phyloP scores from a whole-genome alignment of 2,888 invertebrate species.

The Tetragnatha montana region DNA sequence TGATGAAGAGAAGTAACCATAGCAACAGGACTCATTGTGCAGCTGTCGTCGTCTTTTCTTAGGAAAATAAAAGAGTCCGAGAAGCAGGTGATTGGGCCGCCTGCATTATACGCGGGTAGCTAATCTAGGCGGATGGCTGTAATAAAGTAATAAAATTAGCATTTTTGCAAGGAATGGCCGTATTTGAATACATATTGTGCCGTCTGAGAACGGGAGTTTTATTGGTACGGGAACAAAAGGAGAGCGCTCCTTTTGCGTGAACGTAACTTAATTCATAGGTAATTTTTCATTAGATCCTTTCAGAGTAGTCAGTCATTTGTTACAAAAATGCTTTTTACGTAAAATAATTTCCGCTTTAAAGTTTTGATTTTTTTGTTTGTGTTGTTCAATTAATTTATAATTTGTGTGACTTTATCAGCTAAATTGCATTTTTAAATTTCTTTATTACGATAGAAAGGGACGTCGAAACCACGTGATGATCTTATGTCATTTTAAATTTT shows the following conservation, averaged over 20 bases:
- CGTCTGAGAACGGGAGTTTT: background rate
- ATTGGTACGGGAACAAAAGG: too few relatives aligned
- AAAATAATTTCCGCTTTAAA: too few relatives aligned
- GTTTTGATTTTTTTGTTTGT: too few relatives aligned
- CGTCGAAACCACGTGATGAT: too few relatives aligned
- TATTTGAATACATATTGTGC: background rate
- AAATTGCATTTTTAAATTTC: too few relatives aligned
- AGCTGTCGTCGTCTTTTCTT: constrained; percentile 33
- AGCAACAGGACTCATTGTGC: constrained; percentile 37
- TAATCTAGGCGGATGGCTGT: background rate
- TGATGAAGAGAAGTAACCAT: constrained; percentile 51
- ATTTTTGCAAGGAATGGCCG: background rate
- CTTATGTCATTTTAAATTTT: too few relatives aligned
- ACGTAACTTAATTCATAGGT: background rate
- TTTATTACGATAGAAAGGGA: too few relatives aligned
- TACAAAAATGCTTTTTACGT: too few relatives aligned
- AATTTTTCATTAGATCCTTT: too few relatives aligned
- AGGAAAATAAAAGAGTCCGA: constrained; percentile 14
- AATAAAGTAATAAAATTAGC: constrained; percentile 5
- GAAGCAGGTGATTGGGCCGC: constrained; percentile 26
- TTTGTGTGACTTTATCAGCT: too few relatives aligned
- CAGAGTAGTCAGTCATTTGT: too few relatives aligned
- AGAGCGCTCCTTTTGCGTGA: background rate
- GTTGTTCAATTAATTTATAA: too few relatives aligned
- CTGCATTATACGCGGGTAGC: background rate